Base-by-base conservation (phyloP, 2,797 vertebrate species). In the Ciconia nigra region DNA sequence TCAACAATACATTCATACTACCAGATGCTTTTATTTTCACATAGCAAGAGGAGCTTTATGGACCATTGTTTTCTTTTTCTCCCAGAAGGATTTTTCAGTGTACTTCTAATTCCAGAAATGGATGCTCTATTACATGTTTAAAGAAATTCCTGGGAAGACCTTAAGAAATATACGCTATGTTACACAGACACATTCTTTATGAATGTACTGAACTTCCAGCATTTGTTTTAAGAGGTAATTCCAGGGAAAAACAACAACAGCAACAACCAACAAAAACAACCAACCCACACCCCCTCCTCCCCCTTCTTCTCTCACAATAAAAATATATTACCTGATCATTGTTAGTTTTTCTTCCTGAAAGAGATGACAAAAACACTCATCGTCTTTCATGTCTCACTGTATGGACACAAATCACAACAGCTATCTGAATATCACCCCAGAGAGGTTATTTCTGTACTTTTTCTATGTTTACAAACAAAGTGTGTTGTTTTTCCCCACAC, bases 1-100 rank as follows among this genome's bases (percentile, higher is more conserved):
- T 90, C 91, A 95, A 96, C 79, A 90, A 72, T 76, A 84, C 63
- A 62, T 41, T 95, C 66, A 70, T 82, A 54, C 83, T 90, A 82
- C 59, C 69, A 95, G 72, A 91, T 90, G 77, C 73, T 94, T 95
- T 94, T 95, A 90, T 96, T 95, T 91, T 95, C 83, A 76, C 69
- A 55, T 59, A 81, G 49, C 39, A 74, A 65, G 55, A 88, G 28
- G 22, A 88, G 66, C 8, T 8, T 86, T 96, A 81, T 90, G 61
- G 87, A 69, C 51, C 39, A 86, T 29, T 91, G 76, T 88, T 96
- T 88, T 81, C 57, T 83, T 89, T 92, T 83, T 66, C 49, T 94
- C 93, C 84, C 79, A 42, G 83, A 88, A 95, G 79, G 76, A 76
- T 83, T 93, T 96, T 83, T 47, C 61, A 72, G 11, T 58, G 44